phyloP scores from a whole-genome alignment of 2,113 vertebrate genomes.

The Eulemur macaco region DNA sequence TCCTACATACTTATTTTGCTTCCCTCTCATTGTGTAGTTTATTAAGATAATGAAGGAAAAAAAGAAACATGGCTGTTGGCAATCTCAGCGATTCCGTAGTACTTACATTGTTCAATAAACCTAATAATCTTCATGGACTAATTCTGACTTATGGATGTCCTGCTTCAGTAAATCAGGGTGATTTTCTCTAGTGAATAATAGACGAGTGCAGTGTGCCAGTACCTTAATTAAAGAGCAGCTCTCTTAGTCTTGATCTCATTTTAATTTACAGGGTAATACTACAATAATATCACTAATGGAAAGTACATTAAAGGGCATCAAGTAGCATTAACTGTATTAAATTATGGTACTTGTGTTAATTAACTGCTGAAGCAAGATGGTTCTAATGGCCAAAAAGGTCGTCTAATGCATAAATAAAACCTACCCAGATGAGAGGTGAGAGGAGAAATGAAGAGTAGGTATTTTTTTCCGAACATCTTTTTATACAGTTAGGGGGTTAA shows the following conservation, averaged over 20 bases:
- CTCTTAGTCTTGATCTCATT: slow-evolving; percentile 88
- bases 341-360: slow-evolving; percentile 92
- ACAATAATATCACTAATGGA: slow-evolving; percentile 90
- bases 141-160: slow-evolving; percentile 84
- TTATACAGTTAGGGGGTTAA: slow-evolving; percentile 48
- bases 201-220: slow-evolving; percentile 83
- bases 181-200: slow-evolving; percentile 87
- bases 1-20: slow-evolving; percentile 67
- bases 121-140: slow-evolving; percentile 83
- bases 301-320: slow-evolving; percentile 89
- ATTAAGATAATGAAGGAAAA: slow-evolving; percentile 74
- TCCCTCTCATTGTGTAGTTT: slow-evolving; percentile 74
- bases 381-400: slow-evolving; percentile 88
- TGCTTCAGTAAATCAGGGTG: slow-evolving; percentile 87
- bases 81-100: slow-evolving; percentile 73
- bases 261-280: slow-evolving; percentile 88
- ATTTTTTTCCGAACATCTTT: slow-evolving; percentile 57
- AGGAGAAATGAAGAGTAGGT: slow-evolving; percentile 60
- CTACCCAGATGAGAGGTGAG: slow-evolving; percentile 67
- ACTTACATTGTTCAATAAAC: slow-evolving; percentile 82
- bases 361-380: slow-evolving; percentile 89
- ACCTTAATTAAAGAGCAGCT: slow-evolving; percentile 90
- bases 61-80: slow-evolving; percentile 72
- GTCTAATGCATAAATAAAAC: slow-evolving; percentile 85
- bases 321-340: slow-evolving; percentile 90